Evolutionary conservation across 2,888 invertebrate genomes (phyloP).

Genomic region (Diabrotica balteata): DNA sequence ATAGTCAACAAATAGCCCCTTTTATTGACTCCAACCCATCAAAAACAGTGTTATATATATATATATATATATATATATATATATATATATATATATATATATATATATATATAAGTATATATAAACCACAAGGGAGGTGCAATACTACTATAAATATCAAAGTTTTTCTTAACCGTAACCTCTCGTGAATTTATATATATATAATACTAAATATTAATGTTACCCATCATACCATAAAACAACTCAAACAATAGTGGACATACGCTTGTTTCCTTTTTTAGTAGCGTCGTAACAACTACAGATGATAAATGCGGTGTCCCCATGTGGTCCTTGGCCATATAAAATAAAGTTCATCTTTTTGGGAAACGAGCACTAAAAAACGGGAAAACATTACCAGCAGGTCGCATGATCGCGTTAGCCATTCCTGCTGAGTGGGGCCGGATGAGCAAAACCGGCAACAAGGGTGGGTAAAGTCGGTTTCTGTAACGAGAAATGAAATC

Average conservation of each 20-base stretch:
- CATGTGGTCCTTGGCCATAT: constrained; percentile 56
- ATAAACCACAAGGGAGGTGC: not conserved
- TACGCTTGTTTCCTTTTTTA: constrained; percentile 48
- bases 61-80: no score
- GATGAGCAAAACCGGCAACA: constrained; percentile 50
- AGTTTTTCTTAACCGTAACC: constrained; percentile 1
- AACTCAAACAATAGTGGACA: constrained; percentile 46
- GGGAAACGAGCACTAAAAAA: constrained; percentile 55
- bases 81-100: no score
- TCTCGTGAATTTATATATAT: constrained; percentile 17
- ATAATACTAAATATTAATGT: constrained; percentile 24
- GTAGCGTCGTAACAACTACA: constrained; percentile 37
- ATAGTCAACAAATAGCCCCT: no score
- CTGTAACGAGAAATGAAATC: constrained; percentile 32
- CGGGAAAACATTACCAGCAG: constrained; percentile 62
- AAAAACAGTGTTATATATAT: no score
- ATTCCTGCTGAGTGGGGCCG: constrained; percentile 53
- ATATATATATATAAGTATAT: no score
- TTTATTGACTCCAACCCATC: no score
- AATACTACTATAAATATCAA: constrained; percentile 18
- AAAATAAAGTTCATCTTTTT: constrained; percentile 53
- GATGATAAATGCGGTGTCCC: constrained; percentile 56
- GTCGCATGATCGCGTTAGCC: constrained; percentile 61
- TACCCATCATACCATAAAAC: constrained; percentile 30
- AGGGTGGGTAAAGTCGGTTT: constrained; percentile 38